phyloP scores from a whole-genome alignment of 1,140 invertebrate species.

The Marisa cornuarietis region DNA sequence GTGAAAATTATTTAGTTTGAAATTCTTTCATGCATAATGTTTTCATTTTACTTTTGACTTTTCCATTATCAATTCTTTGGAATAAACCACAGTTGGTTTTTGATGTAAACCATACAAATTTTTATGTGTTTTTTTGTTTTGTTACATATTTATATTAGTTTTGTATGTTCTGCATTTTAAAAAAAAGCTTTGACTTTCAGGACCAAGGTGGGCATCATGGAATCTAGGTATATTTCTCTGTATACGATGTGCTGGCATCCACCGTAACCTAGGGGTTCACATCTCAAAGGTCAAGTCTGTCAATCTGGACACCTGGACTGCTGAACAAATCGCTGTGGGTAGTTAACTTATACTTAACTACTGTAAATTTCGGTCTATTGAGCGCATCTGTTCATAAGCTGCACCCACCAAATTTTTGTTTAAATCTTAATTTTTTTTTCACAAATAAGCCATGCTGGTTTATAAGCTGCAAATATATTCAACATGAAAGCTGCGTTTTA shows the following conservation, averaged over 20 bases:
- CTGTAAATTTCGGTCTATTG: too few relatives aligned
- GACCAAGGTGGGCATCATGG: conserved; percentile 98
- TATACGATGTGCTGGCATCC: conserved; percentile 97
- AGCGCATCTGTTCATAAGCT: too few relatives aligned
- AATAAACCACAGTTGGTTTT: not conserved
- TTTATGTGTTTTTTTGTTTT: not conserved
- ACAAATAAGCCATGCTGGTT: too few relatives aligned
- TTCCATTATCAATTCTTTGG: too few relatives aligned
- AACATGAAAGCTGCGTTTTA: too few relatives aligned
- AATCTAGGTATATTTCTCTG: conserved; percentile 98
- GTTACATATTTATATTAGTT: not conserved
- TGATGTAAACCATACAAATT: not conserved
- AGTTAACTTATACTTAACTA: too few relatives aligned
- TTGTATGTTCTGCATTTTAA: not conserved
- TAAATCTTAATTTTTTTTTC: too few relatives aligned
- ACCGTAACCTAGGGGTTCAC: conserved; percentile 96
- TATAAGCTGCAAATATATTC: too few relatives aligned
- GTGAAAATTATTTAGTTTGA: too few relatives aligned
- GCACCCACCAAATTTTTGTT: too few relatives aligned
- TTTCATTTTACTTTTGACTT: too few relatives aligned
- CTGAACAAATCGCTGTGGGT: conserved; percentile 87
- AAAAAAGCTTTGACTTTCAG: conserved; percentile 69
- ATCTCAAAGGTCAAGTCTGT: conserved; percentile 98
- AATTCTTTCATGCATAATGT: too few relatives aligned
- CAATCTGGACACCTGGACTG: conserved; percentile 97